Evolutionary conservation across 2,113 vertebrate genomes (phyloP).

Genomic region (Bubalus kerabau): DNA sequence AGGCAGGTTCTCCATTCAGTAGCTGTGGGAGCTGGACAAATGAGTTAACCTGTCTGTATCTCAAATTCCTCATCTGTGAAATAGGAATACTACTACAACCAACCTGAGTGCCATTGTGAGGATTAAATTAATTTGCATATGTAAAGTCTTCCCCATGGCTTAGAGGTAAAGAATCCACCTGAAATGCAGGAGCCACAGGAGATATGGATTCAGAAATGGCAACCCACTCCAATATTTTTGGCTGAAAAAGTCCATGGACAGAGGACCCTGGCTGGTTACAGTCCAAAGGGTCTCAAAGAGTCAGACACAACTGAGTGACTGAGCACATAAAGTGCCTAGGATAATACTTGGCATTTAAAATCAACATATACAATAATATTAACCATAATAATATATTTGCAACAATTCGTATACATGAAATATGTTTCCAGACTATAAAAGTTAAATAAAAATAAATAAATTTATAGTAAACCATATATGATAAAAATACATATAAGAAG

Average conservation of each 20-base stretch:
- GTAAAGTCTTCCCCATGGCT: neutral
- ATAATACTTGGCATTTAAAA: constrained; percentile 1
- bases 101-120: neutral
- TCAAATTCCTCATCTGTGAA: neutral
- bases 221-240: neutral
- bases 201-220: neutral
- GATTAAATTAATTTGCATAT: neutral
- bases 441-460: neutral
- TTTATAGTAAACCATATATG: neutral
- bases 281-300: neutral
- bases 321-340: neutral
- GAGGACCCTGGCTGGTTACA: neutral
- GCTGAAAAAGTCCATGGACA: neutral
- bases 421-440: neutral
- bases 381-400: neutral
- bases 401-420: neutral
- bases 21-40: neutral
- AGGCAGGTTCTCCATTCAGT: neutral
- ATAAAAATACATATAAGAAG: neutral
- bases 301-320: neutral
- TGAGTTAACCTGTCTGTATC: neutral
- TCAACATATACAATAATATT: neutral
- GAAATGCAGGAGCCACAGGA: neutral
- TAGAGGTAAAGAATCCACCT: neutral
- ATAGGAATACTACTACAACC: neutral